Evolutionary conservation across 2,113 vertebrate genomes (phyloP), one percentile per base, ranked within the genome.

Genomic region (Ibidorhyncha struthersii): DNA sequence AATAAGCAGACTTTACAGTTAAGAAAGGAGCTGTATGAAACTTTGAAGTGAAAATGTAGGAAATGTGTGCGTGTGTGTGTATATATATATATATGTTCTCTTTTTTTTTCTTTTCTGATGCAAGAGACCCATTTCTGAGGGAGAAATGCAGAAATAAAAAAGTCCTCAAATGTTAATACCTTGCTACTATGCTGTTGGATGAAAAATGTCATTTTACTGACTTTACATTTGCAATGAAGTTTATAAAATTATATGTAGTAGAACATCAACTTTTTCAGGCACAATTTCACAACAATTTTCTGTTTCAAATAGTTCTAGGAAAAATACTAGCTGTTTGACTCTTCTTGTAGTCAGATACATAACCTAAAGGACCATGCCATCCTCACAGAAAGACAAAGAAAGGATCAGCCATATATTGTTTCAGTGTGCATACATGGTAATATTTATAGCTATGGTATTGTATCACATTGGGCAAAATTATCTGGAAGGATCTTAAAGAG

Each of bases 161-260:
- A 22, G 19, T 47, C 10, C 15, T 82, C 27, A 67, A 61, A 82
- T 67, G 7, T 49, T 79, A 82, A 62, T 58, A 71, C 23, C 25
- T 87, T 30, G 53, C 40, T 49, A 61, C 41, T 59, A 18, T 67
- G 63, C 36, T 82, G 8, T 62, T 70, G 55, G 58, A 74, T 58
- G 72, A 72, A 93, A 58, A 70, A 76, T 47, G n/a, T 15, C 17
- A 47, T 88, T 93, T 88, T 45, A 61, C 13, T 80, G 70, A 66
- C 67, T 82, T 85, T 63, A 86, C 45, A 49, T 83, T 88, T 77
- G 10, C 58, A 66, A 69, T 85, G 50, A 93, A 66, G 55, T 92
- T 96, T 94, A 73, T 73, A 77, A 95, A 88, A 72, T 80, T 78
- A 52, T 90, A 79, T 30, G 40, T 79, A n/a, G 58, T 86, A 93